phyloP scores from a whole-genome alignment of 2,113 vertebrate genomes.

The Chascanopsetta lugubris region DNA sequence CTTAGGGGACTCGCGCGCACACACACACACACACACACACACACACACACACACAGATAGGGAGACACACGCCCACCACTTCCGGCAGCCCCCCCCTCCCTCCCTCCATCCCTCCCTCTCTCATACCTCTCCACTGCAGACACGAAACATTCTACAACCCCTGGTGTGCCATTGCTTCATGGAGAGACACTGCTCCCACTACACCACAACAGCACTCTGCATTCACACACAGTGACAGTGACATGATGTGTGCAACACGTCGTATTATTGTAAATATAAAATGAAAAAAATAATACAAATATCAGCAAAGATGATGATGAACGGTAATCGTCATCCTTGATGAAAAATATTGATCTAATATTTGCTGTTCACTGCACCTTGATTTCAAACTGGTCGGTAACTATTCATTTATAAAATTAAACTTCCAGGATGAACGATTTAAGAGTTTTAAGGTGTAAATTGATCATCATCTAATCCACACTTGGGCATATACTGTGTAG shows the following conservation, averaged over 20 bases:
- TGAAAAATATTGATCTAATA: neutral
- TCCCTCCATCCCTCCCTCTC: too few relatives aligned
- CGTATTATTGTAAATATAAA: neutral
- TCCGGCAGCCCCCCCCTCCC: constrained; percentile 70
- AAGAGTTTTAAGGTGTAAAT: too few relatives aligned
- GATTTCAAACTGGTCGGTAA: too few relatives aligned
- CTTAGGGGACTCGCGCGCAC: constrained; percentile 45
- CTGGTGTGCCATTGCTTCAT: constrained; percentile 65
- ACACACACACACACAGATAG: constrained; percentile 42
- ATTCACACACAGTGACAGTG: constrained; percentile 26
- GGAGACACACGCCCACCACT: constrained; percentile 78
- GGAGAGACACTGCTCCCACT: constrained; percentile 38
- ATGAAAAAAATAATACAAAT: neutral
- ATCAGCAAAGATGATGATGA: neutral
- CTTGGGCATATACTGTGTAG: too few relatives aligned
- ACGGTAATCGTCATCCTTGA: neutral
- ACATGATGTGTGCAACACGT: neutral
- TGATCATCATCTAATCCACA: too few relatives aligned
- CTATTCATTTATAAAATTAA: too few relatives aligned
- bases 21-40: constrained; percentile 1
- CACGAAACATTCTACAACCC: constrained; percentile 72
- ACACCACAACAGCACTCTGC: constrained; percentile 40
- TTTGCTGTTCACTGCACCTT: constrained; percentile 5
- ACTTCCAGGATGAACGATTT: too few relatives aligned
- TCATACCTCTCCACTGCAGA: constrained; percentile 72